Evolutionary conservation across 2,113 vertebrate species (phyloP).

Genomic region (Cromileptes altivelis): DNA sequence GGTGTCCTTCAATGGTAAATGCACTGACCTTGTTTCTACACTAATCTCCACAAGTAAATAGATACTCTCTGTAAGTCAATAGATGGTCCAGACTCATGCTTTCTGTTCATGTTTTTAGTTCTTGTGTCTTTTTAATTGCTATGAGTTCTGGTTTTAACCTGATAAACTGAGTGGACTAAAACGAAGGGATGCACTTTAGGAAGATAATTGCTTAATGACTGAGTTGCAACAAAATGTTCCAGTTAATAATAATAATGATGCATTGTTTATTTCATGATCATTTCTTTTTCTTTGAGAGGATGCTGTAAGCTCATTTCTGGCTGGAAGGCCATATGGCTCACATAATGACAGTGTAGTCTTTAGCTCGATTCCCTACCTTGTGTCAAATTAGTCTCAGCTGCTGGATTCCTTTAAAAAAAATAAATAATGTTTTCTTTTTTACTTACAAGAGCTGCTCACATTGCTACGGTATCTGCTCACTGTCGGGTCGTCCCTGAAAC

Average conservation of each 20-base stretch:
- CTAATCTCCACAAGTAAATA: constrained; percentile 53
- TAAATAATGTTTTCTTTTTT: constrained; percentile 26
- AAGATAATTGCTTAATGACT: background rate
- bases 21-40: constrained; percentile 16
- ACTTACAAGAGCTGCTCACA: constrained; percentile 7
- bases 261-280: background rate
- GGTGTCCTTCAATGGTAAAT: constrained; percentile 20
- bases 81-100: background rate
- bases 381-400: constrained; percentile 13
- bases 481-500: constrained; percentile 9
- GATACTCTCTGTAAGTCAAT: constrained; percentile 4
- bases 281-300: background rate
- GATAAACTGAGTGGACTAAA: background rate
- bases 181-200: background rate
- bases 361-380: background rate
- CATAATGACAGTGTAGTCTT: background rate
- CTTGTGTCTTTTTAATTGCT: constrained; percentile 3
- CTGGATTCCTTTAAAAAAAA: constrained; percentile 6
- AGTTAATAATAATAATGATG: background rate
- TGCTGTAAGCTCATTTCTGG: background rate
- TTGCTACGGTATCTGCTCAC: constrained; percentile 4
- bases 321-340: background rate
- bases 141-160: constrained; percentile 7
- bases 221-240: background rate
- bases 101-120: background rate